Base-by-base conservation (phyloP, 2,797 vertebrate genomes). In the Galaxias olidus region DNA sequence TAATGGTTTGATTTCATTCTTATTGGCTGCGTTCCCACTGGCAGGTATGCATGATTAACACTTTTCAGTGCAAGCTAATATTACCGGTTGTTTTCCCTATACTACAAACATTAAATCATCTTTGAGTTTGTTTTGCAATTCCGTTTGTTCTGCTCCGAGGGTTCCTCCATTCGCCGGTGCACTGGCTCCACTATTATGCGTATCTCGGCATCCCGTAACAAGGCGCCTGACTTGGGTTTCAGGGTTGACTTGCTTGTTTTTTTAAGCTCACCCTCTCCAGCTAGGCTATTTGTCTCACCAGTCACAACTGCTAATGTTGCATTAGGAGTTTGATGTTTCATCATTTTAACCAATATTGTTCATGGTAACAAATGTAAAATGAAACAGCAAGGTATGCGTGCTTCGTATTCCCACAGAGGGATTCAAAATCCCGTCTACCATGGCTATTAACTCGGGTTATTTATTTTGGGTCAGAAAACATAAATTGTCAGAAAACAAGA, bases 401-500 rank as follows among this genome's bases (percentile, higher is more conserved):
- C 30, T 74, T 76, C 53, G 69, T 69, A 74, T 80, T 78, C 81
- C 65, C 71, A 55, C 54, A 63, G 67, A 71, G 66, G 66, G 64
- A 43, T 60, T 65, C 18, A 53, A 67, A 77, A 72, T 44, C 74
- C 61, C 76, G 51, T 18, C 74, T 72, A 57, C 81, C 59, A 53
- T 70, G 84, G 77, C 87, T 87, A 88, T 90, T 89, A 90, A 76
- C 77, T 68, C 52, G 58, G 72, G 74, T 82, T 83, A 91, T 91
- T 89, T 90, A 84, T 88, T 89, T 78, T 82, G 84, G 86, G 84
- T 80, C 30, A 30, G 30, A 30, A 30, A 30, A 30, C 30, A 30
- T 2, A 30, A 30, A 50, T 85, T n/a, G 86, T 91, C 86, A 88
- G 86, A 86, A 89, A 90, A 85, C 86, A 89, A 87, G 83, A 88